Evolutionary conservation across 2,888 invertebrate genomes (phyloP).

Genomic region (Willowsia nigromaculata): DNA sequence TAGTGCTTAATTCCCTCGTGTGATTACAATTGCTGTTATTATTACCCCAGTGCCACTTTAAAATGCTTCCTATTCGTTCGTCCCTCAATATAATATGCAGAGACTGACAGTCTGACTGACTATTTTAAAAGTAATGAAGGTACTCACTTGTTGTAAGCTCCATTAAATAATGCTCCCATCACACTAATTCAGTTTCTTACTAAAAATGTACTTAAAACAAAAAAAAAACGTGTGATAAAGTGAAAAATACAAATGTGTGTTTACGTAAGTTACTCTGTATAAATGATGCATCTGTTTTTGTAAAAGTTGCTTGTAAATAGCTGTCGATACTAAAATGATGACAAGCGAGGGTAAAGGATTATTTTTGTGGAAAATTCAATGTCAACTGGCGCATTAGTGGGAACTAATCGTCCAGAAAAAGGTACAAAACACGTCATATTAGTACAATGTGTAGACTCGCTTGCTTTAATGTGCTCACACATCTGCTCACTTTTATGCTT

Average conservation of each 20-base stretch:
- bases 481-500: not conserved
- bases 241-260: not conserved
- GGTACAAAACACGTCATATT: conserved; percentile 1
- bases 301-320: not conserved
- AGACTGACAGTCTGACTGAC: not conserved
- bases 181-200: not conserved
- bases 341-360: conserved; percentile 60
- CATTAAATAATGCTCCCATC: conserved; percentile 6
- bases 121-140: conserved; percentile 3
- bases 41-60: conserved; percentile 34
- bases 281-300: not conserved
- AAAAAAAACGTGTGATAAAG: not conserved
- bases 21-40: conserved; percentile 43
- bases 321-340: conserved; percentile 51
- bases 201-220: not conserved
- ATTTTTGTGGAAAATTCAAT: conserved; percentile 41
- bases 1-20: conserved; percentile 53
- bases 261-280: not conserved
- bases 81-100: not conserved
- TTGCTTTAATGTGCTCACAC: not conserved
- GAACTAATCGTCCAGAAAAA: conserved; percentile 52
- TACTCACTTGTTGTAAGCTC: not conserved
- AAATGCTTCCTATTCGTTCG: not conserved
- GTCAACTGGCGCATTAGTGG: conserved; percentile 52
- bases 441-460: not conserved